phyloP scores from a whole-genome alignment of 2,888 invertebrate genomes.

The Eremobia ochroleuca region DNA sequence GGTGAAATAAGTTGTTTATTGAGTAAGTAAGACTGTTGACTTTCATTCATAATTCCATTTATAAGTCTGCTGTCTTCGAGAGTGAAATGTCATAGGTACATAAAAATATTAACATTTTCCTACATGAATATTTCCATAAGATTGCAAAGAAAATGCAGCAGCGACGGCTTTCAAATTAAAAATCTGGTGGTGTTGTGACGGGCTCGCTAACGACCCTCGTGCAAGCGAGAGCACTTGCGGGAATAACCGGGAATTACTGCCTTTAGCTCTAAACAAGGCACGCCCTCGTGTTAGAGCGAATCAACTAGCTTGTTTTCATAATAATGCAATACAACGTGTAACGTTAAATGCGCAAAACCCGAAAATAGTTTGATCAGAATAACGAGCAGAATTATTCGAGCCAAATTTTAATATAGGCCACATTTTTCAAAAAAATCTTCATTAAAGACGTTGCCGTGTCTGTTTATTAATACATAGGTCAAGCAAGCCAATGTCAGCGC shows the following conservation, averaged over 20 bases:
- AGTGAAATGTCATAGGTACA: neutral
- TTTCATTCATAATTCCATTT: neutral
- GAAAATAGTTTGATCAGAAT: no score
- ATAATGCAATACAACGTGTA: slow-evolving; percentile 53
- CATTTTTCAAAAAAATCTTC: no score
- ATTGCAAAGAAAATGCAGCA: slow-evolving; percentile 59
- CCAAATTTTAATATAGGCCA: no score
- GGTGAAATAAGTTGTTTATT: neutral
- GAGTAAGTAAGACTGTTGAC: neutral
- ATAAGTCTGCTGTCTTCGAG: neutral
- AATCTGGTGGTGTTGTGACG: slow-evolving; percentile 71
- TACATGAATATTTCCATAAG: slow-evolving; percentile 37
- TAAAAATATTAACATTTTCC: slow-evolving; percentile 28
- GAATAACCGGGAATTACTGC: slow-evolving; percentile 74
- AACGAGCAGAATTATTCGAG: no score
- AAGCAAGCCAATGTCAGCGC: no score
- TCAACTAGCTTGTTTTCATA: slow-evolving; percentile 55
- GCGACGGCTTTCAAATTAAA: slow-evolving; percentile 72
- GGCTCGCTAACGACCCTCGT: slow-evolving; percentile 74
- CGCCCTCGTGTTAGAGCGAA: slow-evolving; percentile 54
- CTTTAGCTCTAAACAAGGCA: slow-evolving; percentile 67
- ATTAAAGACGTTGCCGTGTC: no score
- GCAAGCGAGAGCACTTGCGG: slow-evolving; percentile 71
- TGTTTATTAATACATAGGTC: no score
- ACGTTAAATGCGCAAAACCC: no score